These are phyloP conservation scores for Alcis repandata DNA, from an alignment of 2,888 invertebrate species.

Conservation along the genomic window DNA sequence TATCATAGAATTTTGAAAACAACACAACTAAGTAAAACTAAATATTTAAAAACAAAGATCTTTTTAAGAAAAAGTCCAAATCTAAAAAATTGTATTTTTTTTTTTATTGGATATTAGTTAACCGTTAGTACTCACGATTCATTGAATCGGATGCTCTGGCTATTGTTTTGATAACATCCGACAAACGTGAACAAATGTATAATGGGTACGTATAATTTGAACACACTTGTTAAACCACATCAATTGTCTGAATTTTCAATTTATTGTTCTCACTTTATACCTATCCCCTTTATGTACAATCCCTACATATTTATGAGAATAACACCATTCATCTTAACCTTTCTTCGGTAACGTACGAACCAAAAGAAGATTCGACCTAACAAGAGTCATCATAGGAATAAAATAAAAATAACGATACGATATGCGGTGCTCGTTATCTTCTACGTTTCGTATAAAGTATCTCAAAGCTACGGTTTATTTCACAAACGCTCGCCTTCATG, in stretches of 20 bases:
- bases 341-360: slow-evolving; percentile 38
- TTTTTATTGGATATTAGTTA: no score
- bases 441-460: slow-evolving; percentile 57
- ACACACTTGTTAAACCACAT: no score
- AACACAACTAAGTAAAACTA: no score
- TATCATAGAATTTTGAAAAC: not conserved
- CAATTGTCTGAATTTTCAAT: not conserved
- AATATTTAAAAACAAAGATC: no score
- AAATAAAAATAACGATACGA: slow-evolving; percentile 70
- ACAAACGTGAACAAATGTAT: no score
- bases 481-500: slow-evolving; percentile 25
- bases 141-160: no score
- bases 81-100: no score
- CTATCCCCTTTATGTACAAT: not conserved
- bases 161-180: no score
- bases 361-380: slow-evolving; percentile 64
- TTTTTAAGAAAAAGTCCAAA: no score
- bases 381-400: slow-evolving; percentile 68
- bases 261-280: not conserved
- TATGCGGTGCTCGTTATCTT: slow-evolving; percentile 70
- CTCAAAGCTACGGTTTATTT: slow-evolving; percentile 40
- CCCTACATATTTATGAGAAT: slow-evolving; percentile 7
- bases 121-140: no score
- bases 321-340: slow-evolving; percentile 26
- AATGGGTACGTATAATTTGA: no score